Base-by-base conservation (phyloP, 30 jellyfish, hydroid and myxozoan genomes). In the Mastigias papua region DNA sequence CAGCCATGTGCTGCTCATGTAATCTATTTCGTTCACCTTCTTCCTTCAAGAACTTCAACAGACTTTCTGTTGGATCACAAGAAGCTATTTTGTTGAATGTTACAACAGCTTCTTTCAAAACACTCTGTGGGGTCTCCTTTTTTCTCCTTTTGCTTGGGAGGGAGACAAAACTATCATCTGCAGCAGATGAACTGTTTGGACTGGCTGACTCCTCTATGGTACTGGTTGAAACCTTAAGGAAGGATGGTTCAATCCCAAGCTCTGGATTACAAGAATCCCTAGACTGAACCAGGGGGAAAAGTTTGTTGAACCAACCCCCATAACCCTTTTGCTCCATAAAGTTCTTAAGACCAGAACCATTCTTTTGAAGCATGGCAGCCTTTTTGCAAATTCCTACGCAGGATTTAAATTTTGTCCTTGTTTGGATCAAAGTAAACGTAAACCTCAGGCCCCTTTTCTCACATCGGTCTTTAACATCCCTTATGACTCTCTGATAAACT, bases 241-340 rank as follows among this genome's bases (percentile, higher is more conserved):
- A 70, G 21, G 81, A 78, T 57, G 89, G 89, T 29, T 78, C 85
- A 31, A 48, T 7, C 17, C 84, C 84, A 64, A 51, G 46, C 26
- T 48, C 46, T 37, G 91, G 91, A 42, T 80, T 23, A 48, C 91
- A 80, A 0, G 91, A 80, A 72, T 80, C 91, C 57, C 73, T 35
- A 17, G 92, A 66, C 72, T 82, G 72, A 22, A 82, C 86, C 42
- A 82, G 69, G 23, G 72, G 86, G 25, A 82, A n/a, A n/a, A n/a
- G n/a, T n/a, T n/a, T n/a, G n/a, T n/a, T n/a, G n/a, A n/a, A n/a
- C n/a, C n/a, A n/a, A n/a, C n/a, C n/a, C n/a, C n/a, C n/a, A n/a
- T n/a, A n/a, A n/a, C n/a, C n/a, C n/a, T n/a, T n/a, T n/a, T n/a
- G n/a, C n/a, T n/a, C n/a, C n/a, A n/a, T n/a, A n/a, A n/a, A n/a